These are phyloP conservation scores for Dynastes tityus DNA, from an alignment of 2,888 invertebrate genomes.

Conservation along the genomic window DNA sequence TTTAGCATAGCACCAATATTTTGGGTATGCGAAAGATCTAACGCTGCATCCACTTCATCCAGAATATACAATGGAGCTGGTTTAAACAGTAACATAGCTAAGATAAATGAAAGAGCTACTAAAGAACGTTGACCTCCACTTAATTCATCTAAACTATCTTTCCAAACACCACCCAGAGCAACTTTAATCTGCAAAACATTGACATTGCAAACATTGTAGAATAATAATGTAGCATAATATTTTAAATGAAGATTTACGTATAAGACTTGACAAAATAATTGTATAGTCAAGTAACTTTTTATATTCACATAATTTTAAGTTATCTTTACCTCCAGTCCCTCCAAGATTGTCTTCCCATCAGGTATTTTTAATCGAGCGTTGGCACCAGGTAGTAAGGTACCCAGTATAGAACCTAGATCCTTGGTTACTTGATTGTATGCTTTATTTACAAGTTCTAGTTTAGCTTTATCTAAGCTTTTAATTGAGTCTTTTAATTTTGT, in stretches of 20 bases:
- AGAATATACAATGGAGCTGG: slow-evolving; percentile 99
- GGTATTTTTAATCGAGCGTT: slow-evolving; percentile 88
- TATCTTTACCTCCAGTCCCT: slow-evolving; percentile 85
- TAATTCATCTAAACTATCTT: slow-evolving; percentile 95
- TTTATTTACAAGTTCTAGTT: slow-evolving; percentile 83
- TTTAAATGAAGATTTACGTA: too few relatives aligned
- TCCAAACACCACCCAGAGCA: slow-evolving; percentile 95
- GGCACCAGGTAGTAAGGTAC: slow-evolving; percentile 91
- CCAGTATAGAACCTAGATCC: slow-evolving; percentile 97
- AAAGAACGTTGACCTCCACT: slow-evolving; percentile 98
- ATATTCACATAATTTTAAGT: slow-evolving; percentile 24
- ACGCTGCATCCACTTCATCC: slow-evolving; percentile 98
- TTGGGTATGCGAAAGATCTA: slow-evolving; percentile 98
- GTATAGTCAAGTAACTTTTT: neutral
- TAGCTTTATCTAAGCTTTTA: slow-evolving; percentile 91
- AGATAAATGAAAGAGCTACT: slow-evolving; percentile 95
- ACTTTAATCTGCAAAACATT: slow-evolving; percentile 78
- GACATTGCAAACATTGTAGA: neutral
- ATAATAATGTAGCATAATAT: too few relatives aligned
- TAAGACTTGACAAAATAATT: too few relatives aligned
- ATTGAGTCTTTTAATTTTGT: slow-evolving; percentile 85
- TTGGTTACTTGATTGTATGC: slow-evolving; percentile 92
- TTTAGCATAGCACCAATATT: slow-evolving; percentile 98
- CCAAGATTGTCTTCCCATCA: slow-evolving; percentile 81
- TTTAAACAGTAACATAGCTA: slow-evolving; percentile 96